A percentile compares a stretch with the other conserved stretches of the same genome.
These are phyloP conservation scores for Hyperoodon ampullatus DNA, from an alignment of 2,113 vertebrate species.

Conservation along the genomic window DNA sequence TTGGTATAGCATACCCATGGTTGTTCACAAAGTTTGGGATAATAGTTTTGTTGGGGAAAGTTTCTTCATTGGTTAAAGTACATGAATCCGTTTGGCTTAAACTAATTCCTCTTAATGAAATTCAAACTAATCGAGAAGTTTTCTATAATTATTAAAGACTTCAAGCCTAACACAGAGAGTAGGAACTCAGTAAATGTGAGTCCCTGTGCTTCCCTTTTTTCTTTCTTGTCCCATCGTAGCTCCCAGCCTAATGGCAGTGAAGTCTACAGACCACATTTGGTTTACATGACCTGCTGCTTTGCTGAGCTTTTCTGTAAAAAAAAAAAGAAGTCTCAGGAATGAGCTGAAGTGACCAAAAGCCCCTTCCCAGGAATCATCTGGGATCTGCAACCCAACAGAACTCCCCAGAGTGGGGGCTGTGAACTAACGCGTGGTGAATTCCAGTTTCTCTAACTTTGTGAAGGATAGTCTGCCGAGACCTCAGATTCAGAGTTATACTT, in stretches of 20 bases:
- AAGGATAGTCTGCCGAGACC: background rate
- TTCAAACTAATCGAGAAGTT: background rate
- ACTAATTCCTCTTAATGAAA: background rate
- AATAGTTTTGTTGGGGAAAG: constrained; percentile 42
- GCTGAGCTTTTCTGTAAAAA: background rate
- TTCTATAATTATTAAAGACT: background rate
- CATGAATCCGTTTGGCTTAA: background rate
- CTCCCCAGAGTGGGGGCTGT: background rate
- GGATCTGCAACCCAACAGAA: background rate
- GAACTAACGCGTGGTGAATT: background rate
- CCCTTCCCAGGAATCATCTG: background rate
- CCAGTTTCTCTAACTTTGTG: background rate
- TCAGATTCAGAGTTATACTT: background rate
- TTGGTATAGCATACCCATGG: background rate
- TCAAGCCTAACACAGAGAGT: background rate
- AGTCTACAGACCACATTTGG: background rate
- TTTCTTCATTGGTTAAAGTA: background rate
- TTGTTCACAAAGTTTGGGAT: constrained; percentile 47
- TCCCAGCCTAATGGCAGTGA: background rate
- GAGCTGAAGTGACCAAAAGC: background rate
- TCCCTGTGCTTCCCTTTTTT: background rate
- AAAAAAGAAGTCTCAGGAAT: background rate
- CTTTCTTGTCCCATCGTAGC: background rate
- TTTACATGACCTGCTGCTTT: background rate
- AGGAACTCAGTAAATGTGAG: background rate